Base-by-base conservation (phyloP, 2,113 vertebrate species). In the Lophura nycthemera region DNA sequence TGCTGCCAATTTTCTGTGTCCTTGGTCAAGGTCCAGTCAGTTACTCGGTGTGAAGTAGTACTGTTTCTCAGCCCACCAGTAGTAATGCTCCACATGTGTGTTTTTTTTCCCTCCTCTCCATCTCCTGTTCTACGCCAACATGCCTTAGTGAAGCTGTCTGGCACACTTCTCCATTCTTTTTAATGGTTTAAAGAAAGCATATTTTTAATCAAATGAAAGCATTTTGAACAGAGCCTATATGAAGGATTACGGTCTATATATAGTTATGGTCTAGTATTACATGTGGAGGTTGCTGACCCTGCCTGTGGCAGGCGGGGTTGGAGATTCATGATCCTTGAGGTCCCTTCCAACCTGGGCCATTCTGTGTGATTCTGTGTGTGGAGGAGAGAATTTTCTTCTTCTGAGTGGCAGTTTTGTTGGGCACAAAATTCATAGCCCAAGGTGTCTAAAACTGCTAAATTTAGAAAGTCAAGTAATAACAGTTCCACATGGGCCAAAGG, bases 381-480 rank as follows among this genome's bases (percentile, higher is more conserved):
- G 24, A 85, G 77, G 77, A 47, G 77, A 80, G 15, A 79, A 89
- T 42, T 50, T 70, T 63, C 71, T 65, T 84, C 79, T 82, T 71
- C 52, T 80, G 30, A 94, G 64, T 69, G 61, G 43, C 90, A 90
- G 52, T 45, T 90, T 88, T 71, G 5, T 64, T 89, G n/a, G 69
- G 72, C 42, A 92, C 52, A 80, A 88, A 93, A 91, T 16, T 77
- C 50, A 90, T 76, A 78, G 93, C 86, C 91, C 5, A 29, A 94
- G 78, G 85, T 85, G 47, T 63, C 83, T 89, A 71, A 79, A 65
- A 36, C 24, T 19, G 56, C 91, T 97, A 96, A 95, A 97, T 96
- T 97, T 97, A 97, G 95, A 75, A 94, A 91, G 56, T 19, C 83
- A 85, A 93, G 92, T 92, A 97, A 93, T 54, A 96, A 66, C n/a